Evolutionary conservation across 2,888 invertebrate genomes (phyloP).

Genomic region (Pelosia muscerda): DNA sequence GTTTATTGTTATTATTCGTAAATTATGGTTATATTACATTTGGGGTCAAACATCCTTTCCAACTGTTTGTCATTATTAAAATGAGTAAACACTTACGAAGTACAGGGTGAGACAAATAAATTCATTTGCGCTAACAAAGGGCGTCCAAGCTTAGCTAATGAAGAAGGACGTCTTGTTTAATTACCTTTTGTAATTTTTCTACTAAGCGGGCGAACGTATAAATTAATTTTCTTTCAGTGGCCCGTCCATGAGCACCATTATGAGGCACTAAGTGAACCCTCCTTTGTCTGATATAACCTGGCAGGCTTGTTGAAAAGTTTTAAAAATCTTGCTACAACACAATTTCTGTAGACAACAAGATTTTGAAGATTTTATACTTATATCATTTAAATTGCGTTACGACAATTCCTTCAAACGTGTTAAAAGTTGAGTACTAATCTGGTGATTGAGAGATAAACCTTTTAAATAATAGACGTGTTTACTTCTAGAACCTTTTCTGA

Average conservation of each 20-base stretch:
- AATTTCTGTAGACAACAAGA: constrained; percentile 48
- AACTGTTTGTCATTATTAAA: constrained; percentile 49
- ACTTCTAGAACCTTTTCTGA: not conserved
- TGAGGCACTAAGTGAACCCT: constrained; percentile 67
- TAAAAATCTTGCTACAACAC: constrained; percentile 56
- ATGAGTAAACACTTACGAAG: constrained; percentile 51
- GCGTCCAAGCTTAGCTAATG: constrained; percentile 74
- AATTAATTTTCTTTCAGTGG: constrained; percentile 78
- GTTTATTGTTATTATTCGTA: not conserved
- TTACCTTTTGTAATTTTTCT: constrained; percentile 84
- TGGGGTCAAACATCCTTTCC: constrained; percentile 35
- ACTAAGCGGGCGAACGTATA: constrained; percentile 74
- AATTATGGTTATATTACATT: constrained; percentile 16
- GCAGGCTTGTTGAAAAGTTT: constrained; percentile 50
- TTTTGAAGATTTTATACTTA: constrained; percentile 27
- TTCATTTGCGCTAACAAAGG: constrained; percentile 76
- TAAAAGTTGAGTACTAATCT: not conserved
- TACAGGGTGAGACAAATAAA: constrained; percentile 68
- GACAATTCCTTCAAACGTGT: constrained; percentile 4
- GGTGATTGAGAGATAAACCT: not conserved
- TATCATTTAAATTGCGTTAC: constrained; percentile 2
- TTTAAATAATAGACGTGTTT: not conserved
- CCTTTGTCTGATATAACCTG: constrained; percentile 64
- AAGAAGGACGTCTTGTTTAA: constrained; percentile 83
- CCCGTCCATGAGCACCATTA: constrained; percentile 69